Conservation (phyloP, 1,140 invertebrate genomes). For the Ptiloglossa arizonensis region DNA sequence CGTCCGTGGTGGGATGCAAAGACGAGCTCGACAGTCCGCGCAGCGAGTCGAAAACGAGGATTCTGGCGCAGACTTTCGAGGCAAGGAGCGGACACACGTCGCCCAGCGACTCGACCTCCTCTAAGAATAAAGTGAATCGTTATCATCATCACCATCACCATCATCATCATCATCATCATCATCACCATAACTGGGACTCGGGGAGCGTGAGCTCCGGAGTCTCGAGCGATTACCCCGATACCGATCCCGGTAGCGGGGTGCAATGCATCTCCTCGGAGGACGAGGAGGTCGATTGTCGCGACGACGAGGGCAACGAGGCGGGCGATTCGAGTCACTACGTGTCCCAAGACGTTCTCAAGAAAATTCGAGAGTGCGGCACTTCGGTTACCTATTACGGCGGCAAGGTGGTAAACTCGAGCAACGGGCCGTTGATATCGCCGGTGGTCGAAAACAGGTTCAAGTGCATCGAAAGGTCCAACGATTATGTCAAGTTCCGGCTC, state of each 20-base stretch:
- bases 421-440: slow-evolving; percentile 84
- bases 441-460: slow-evolving; percentile 84
- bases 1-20: slow-evolving; percentile 53
- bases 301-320: slow-evolving; percentile 68
- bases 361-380: slow-evolving; percentile 92
- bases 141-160: slow-evolving; percentile 63
- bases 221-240: slow-evolving; percentile 82
- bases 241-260: slow-evolving; percentile 78
- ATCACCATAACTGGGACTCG: slow-evolving; percentile 78
- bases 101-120: slow-evolving; percentile 72
- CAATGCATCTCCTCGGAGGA: slow-evolving; percentile 78
- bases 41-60: slow-evolving; percentile 76
- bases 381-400: slow-evolving; percentile 94
- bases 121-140: slow-evolving; percentile 64
- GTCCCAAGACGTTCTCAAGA: slow-evolving; percentile 90
- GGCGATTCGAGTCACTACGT: slow-evolving; percentile 84
- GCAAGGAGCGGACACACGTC: slow-evolving; percentile 76
- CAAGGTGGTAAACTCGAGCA: slow-evolving; percentile 87
- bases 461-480: slow-evolving; percentile 81
- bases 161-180: slow-evolving; percentile 63
- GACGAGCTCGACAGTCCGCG: slow-evolving; percentile 63
- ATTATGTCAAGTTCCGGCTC: slow-evolving; percentile 87
- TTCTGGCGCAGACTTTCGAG: slow-evolving; percentile 77
- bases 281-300: slow-evolving; percentile 70
- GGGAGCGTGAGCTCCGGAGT: slow-evolving; percentile 83